A percentile compares a stretch with the other conserved stretches of the same genome.
phyloP scores from a whole-genome alignment of 2,797 vertebrate genomes.

The Esox lucius region DNA sequence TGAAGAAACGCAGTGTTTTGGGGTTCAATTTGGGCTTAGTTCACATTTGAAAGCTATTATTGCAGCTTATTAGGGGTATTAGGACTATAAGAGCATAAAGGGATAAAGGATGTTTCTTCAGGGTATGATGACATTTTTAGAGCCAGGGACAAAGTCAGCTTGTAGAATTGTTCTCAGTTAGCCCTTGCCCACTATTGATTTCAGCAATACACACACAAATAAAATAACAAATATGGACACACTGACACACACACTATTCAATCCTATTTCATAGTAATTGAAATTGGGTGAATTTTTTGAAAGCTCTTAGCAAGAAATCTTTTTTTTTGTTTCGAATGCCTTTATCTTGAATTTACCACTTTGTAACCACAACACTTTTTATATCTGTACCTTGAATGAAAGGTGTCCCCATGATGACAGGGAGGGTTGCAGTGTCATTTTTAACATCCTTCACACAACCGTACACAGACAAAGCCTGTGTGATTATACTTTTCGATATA shows the following conservation, averaged over 20 bases:
- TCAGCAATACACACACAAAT: not conserved
- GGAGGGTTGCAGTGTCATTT: no score
- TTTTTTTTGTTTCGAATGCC: no score
- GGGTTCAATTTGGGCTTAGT: not conserved
- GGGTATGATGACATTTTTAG: no score
- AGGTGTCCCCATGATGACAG: no score
- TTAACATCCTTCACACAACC: no score
- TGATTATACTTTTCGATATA: not conserved
- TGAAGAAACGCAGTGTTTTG: not conserved
- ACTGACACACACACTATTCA: conserved; percentile 2
- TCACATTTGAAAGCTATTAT: not conserved
- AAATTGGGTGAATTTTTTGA: not conserved
- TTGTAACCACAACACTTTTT: no score
- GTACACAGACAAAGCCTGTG: not conserved
- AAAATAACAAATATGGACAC: conserved; percentile 3
- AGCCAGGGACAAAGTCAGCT: not conserved
- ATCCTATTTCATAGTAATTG: not conserved
- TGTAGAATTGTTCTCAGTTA: conserved; percentile 21
- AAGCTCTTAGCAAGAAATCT: not conserved
- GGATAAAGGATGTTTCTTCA: no score
- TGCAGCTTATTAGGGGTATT: not conserved
- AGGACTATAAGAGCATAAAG: not conserved
- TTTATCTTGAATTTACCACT: no score
- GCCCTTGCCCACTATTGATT: conserved; percentile 21
- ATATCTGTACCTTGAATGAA: no score